Conservation (phyloP, 2,113 vertebrate species). For the Mormyrus iriodes region DNA sequence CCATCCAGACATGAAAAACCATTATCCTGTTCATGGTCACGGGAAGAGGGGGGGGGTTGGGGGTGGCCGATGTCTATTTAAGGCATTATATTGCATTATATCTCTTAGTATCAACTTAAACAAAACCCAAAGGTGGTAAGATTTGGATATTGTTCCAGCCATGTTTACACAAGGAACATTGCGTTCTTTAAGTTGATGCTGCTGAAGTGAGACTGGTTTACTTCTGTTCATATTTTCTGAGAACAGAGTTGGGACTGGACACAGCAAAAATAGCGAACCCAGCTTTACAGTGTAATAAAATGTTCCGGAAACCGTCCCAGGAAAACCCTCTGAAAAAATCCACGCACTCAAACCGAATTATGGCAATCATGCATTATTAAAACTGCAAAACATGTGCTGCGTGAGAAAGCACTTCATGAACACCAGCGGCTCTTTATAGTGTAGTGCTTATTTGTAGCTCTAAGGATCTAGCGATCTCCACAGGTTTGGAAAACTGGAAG, state of each 20-base stretch:
- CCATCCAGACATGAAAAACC: not conserved
- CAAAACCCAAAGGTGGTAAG: not conserved
- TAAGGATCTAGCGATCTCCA: not conserved
- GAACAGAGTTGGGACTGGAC: not conserved
- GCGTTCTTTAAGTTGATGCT: not conserved
- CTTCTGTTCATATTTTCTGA: not conserved
- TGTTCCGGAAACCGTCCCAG: not conserved
- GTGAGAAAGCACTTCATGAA: not conserved
- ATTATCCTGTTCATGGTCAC: not conserved
- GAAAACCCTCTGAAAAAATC: not conserved
- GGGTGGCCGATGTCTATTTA: not conserved
- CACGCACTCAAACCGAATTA: not conserved
- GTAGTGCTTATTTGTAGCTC: not conserved
- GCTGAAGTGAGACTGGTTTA: not conserved
- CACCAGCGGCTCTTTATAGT: not conserved
- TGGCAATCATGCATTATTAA: slow-evolving; percentile 7
- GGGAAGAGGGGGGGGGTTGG: not conserved
- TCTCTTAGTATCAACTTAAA: too few relatives aligned
- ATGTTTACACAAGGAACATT: not conserved
- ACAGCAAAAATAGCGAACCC: not conserved
- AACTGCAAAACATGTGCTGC: not conserved
- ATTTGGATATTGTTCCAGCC: not conserved
- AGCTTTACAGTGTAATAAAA: slow-evolving; percentile 1
- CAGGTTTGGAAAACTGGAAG: not conserved
- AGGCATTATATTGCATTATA: not conserved